These are phyloP conservation scores for Eilema griseolum DNA, from an alignment of 2,888 invertebrate species.

Conservation along the genomic window DNA sequence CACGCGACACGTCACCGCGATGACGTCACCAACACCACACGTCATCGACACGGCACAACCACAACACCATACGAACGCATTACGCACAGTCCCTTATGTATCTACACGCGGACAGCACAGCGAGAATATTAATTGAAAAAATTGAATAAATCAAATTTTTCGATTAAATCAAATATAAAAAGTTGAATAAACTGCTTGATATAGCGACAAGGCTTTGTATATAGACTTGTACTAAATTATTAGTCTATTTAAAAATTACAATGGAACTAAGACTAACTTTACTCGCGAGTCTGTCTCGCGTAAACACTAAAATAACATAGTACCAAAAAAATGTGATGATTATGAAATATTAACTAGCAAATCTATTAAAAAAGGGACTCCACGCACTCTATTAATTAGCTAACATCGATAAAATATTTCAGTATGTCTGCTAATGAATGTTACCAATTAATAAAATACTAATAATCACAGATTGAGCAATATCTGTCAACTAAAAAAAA, in stretches of 20 bases:
- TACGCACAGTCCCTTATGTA: constrained; percentile 46
- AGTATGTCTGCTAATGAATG: constrained; percentile 54
- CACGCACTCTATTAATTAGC: constrained; percentile 52
- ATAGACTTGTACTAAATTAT: background rate
- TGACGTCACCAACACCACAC: constrained; percentile 53
- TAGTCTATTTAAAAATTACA: background rate
- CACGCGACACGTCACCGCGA: constrained; percentile 22
- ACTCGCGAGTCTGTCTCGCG: constrained; percentile 24
- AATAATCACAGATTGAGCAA: background rate
- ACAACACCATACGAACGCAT: constrained; percentile 55
- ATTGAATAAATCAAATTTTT: background rate
- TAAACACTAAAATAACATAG: constrained; percentile 24
- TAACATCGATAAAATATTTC: constrained; percentile 56
- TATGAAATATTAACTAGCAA: constrained; percentile 31
- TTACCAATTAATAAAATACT: constrained; percentile 15
- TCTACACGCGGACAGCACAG: constrained; percentile 18
- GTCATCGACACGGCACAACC: constrained; percentile 62
- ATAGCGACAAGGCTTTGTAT: background rate
- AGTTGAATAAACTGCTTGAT: background rate
- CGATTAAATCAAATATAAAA: too few species aligned
- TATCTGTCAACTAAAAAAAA: constrained; percentile 12
- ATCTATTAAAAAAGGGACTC: constrained; percentile 43
- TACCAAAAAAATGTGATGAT: constrained; percentile 36
- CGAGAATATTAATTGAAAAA: background rate
- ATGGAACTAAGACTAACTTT: background rate